A percentile compares a stretch with the other conserved stretches of the same genome.
phyloP scores from a whole-genome alignment of 2,113 vertebrate species.

The Centropristis striata region DNA sequence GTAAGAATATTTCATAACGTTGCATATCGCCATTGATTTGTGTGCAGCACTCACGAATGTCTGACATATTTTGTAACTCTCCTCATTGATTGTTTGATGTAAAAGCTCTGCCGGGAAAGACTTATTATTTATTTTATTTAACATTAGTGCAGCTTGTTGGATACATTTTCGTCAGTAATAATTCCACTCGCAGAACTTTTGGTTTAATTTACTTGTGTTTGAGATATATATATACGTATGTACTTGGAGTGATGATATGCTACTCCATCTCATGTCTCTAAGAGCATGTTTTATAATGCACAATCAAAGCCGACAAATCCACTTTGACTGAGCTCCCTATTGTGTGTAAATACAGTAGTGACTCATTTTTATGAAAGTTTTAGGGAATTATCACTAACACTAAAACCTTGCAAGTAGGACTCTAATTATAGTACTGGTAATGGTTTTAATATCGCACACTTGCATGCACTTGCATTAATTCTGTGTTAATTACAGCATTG shows the following conservation, averaged over 20 bases:
- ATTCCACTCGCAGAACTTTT: background rate
- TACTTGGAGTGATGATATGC: background rate
- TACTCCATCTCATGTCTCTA: background rate
- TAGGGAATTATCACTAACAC: background rate
- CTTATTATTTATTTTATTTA: slow-evolving; percentile 23
- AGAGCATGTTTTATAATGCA: background rate
- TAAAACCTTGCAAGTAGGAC: background rate
- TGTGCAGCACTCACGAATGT: slow-evolving; percentile 11
- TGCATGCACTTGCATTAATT: slow-evolving; percentile 7
- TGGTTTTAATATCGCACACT: background rate
- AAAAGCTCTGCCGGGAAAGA: slow-evolving; percentile 5
- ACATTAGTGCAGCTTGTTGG: background rate
- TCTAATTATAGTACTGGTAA: background rate
- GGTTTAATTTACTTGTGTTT: background rate
- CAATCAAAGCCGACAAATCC: background rate
- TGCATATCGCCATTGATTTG: slow-evolving; percentile 30
- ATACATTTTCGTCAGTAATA: background rate
- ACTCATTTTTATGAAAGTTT: background rate
- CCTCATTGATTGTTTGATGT: slow-evolving; percentile 15
- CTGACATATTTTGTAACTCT: slow-evolving; percentile 32
- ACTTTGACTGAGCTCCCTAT: background rate
- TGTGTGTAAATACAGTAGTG: slow-evolving; percentile 12
- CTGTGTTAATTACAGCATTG: background rate
- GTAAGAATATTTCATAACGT: slow-evolving; percentile 33
- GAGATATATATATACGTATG: too few relatives aligned